These are phyloP conservation scores for Coremacera marginata DNA, from an alignment of 2,888 invertebrate genomes.

Conservation along the genomic window DNA sequence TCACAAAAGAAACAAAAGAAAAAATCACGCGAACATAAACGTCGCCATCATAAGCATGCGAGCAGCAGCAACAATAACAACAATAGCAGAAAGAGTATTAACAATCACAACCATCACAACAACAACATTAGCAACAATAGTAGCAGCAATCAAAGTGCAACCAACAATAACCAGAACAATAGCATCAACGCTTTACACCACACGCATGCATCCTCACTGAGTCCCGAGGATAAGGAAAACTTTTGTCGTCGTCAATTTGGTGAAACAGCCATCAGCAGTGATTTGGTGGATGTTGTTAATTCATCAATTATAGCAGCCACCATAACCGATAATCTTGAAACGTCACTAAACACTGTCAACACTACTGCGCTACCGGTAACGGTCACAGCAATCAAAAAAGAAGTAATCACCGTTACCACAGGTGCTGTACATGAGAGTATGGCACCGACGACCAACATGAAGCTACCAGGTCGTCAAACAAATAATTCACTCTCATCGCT, in stretches of 20 bases:
- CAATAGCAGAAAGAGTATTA: slow-evolving; percentile 32
- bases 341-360: neutral
- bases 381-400: slow-evolving; percentile 33
- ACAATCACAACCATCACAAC: slow-evolving; percentile 38
- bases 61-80: slow-evolving; percentile 48
- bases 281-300: slow-evolving; percentile 52
- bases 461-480: slow-evolving; percentile 80
- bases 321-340: slow-evolving; percentile 36
- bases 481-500: slow-evolving; percentile 88
- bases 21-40: slow-evolving; percentile 61
- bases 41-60: slow-evolving; percentile 63
- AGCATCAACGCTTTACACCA: slow-evolving; percentile 37
- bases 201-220: slow-evolving; percentile 55
- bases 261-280: slow-evolving; percentile 51
- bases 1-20: slow-evolving; percentile 64
- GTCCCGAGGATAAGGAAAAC: slow-evolving; percentile 65
- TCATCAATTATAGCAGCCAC: slow-evolving; percentile 52
- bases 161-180: slow-evolving; percentile 29
- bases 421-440: slow-evolving; percentile 54
- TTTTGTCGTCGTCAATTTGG: slow-evolving; percentile 59
- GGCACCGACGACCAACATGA: slow-evolving; percentile 68
- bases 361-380: slow-evolving; percentile 30
- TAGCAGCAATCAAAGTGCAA: slow-evolving; percentile 39
- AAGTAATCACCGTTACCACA: slow-evolving; percentile 7
- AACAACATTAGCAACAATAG: slow-evolving; percentile 21